These are phyloP conservation scores for Drosophila carrolli DNA, from an alignment of 1,140 invertebrate genomes.

Conservation along the genomic window DNA sequence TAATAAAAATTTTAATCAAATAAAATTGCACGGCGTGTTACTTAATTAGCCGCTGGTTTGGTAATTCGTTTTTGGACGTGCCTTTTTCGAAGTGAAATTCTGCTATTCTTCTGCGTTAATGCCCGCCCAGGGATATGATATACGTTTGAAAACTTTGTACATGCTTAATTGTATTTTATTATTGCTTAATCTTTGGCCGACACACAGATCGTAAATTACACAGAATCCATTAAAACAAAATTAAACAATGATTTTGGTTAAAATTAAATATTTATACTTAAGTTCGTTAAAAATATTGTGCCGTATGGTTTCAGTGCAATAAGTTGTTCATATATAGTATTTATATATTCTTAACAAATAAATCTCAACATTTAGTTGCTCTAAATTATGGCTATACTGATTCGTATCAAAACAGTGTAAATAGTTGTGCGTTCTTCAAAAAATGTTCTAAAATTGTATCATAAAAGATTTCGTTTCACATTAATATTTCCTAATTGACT, in stretches of 20 bases:
- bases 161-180: constrained; percentile 69
- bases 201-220: constrained; percentile 73
- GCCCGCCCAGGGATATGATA: too few relatives aligned
- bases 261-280: constrained; percentile 17
- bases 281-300: constrained; percentile 19
- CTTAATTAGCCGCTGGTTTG: too few relatives aligned
- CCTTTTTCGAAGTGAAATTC: too few relatives aligned
- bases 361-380: constrained; percentile 31
- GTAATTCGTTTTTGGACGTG: too few relatives aligned
- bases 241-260: constrained; percentile 45
- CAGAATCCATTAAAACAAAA: constrained; percentile 52
- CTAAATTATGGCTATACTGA: constrained; percentile 55
- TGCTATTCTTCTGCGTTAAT: too few relatives aligned
- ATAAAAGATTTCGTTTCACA: constrained; percentile 30
- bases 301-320: constrained; percentile 5
- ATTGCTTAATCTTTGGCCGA: constrained; percentile 81
- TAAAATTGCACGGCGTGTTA: background rate
- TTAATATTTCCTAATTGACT: constrained; percentile 56
- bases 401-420: constrained; percentile 46
- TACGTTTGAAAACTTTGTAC: background rate
- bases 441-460: constrained; percentile 60
- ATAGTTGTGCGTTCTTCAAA: constrained; percentile 37
- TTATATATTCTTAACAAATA: constrained; percentile 22
- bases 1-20: constrained; percentile 52
- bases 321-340: constrained; percentile 13